These are phyloP conservation scores for Ciconia maguari DNA, from an alignment of 2,113 vertebrate species.

Conservation along the genomic window DNA sequence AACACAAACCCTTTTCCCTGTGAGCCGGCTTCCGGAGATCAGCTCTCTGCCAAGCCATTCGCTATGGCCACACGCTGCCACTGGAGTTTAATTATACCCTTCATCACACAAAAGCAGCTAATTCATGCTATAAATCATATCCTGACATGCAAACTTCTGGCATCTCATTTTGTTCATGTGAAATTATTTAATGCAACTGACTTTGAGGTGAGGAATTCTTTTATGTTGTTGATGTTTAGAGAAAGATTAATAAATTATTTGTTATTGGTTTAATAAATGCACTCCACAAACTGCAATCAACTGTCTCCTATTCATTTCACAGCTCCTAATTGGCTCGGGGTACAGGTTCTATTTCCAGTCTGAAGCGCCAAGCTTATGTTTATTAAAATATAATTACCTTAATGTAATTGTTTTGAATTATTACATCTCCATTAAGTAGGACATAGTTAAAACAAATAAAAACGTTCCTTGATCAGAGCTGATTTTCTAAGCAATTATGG, in stretches of 20 bases:
- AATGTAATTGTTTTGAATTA: slow-evolving; percentile 44
- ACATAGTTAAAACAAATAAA: slow-evolving; percentile 55
- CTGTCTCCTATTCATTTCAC: slow-evolving; percentile 6
- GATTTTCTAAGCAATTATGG: slow-evolving; percentile 28
- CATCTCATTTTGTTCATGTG: neutral
- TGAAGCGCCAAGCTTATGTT: slow-evolving; percentile 19
- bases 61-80: neutral
- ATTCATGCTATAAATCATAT: neutral
- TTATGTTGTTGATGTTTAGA: slow-evolving; percentile 28
- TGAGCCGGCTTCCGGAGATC: neutral
- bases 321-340: slow-evolving; percentile 38
- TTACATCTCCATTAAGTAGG: slow-evolving; percentile 32
- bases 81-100: slow-evolving; percentile 20
- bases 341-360: slow-evolving; percentile 8
- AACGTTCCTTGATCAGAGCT: slow-evolving; percentile 17
- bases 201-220: slow-evolving; percentile 46
- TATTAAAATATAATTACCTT: slow-evolving; percentile 58
- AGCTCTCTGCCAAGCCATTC: neutral
- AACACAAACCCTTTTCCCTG: neutral
- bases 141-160: neutral
- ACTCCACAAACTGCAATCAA: neutral
- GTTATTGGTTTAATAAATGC: slow-evolving; percentile 34
- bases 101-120: slow-evolving; percentile 22
- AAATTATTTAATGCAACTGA: neutral
- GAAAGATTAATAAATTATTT: slow-evolving; percentile 61